A percentile compares a stretch with the other conserved stretches of the same genome.
phyloP scores from a whole-genome alignment of 2,888 invertebrate genomes.

The Synanthedon vespiformis region DNA sequence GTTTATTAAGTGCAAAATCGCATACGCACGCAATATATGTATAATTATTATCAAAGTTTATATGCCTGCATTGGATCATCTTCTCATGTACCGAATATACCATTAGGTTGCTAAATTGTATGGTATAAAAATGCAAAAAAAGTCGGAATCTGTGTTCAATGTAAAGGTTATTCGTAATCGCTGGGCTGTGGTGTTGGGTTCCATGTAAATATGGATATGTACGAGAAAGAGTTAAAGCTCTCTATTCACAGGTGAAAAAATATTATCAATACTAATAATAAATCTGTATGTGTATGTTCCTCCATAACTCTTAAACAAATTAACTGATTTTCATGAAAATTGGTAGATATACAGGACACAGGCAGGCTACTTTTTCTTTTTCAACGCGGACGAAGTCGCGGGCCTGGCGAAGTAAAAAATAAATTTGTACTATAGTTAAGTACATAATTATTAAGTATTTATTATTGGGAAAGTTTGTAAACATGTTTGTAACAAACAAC shows the following conservation, averaged over 20 bases:
- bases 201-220: slow-evolving; percentile 11
- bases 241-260: slow-evolving; percentile 1
- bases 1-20: too few species aligned
- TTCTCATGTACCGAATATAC: slow-evolving; percentile 39
- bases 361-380: too few species aligned
- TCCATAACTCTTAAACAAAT: too few species aligned
- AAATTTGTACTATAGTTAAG: too few species aligned
- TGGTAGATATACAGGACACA: too few species aligned
- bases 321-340: too few species aligned
- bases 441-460: too few species aligned
- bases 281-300: too few species aligned
- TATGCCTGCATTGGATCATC: slow-evolving; percentile 20
- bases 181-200: slow-evolving; percentile 13
- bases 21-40: slow-evolving; percentile 10
- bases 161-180: slow-evolving; percentile 15
- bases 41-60: slow-evolving; percentile 26
- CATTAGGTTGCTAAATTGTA: slow-evolving; percentile 46
- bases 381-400: too few species aligned
- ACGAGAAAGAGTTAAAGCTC: slow-evolving; percentile 2
- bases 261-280: not conserved
- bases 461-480: too few species aligned
- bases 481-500: too few species aligned
- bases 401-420: too few species aligned
- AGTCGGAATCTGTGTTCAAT: slow-evolving; percentile 23
- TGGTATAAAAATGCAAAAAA: slow-evolving; percentile 48